A percentile compares a stretch with the other conserved stretches of the same genome.
Conservation (phyloP, 2,888 invertebrate genomes). For the Endomychus coccineus region DNA sequence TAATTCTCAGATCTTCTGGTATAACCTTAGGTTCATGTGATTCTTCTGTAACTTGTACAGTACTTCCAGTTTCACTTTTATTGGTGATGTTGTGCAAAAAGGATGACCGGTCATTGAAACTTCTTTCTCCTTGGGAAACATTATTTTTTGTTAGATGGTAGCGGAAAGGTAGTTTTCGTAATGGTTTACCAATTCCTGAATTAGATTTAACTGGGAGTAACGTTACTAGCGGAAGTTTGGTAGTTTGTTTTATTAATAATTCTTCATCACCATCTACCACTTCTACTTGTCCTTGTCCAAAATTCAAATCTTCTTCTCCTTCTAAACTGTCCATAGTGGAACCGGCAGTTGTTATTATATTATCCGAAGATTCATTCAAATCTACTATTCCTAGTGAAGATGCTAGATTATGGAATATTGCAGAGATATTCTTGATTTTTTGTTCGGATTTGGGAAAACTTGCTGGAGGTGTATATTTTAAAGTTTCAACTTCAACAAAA, state of each 20-base stretch:
- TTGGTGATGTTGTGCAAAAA: not conserved
- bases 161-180: slow-evolving; percentile 39
- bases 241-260: slow-evolving; percentile 33
- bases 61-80: slow-evolving; percentile 22
- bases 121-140: slow-evolving; percentile 33
- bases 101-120: slow-evolving; percentile 29
- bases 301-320: slow-evolving; percentile 16
- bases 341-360: not conserved
- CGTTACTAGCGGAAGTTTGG: slow-evolving; percentile 51
- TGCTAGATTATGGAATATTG: slow-evolving; percentile 56
- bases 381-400: slow-evolving; percentile 45
- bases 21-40: too few species aligned
- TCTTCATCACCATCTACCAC: slow-evolving; percentile 38
- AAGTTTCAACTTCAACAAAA: slow-evolving; percentile 34
- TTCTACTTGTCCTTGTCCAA: slow-evolving; percentile 40
- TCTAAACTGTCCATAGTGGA: slow-evolving; percentile 3
- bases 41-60: slow-evolving; percentile 19
- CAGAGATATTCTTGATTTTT: slow-evolving; percentile 50
- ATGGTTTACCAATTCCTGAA: slow-evolving; percentile 63
- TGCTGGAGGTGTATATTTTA: slow-evolving; percentile 28
- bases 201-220: slow-evolving; percentile 73
- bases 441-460: slow-evolving; percentile 26
- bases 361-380: slow-evolving; percentile 10
- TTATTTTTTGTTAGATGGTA: slow-evolving; percentile 23
- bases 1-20: slow-evolving; percentile 32